A percentile compares a stretch with the other conserved stretches of the same genome.
Evolutionary conservation across 1,140 invertebrate genomes (phyloP).

Genomic region (Charaxes varanes): DNA sequence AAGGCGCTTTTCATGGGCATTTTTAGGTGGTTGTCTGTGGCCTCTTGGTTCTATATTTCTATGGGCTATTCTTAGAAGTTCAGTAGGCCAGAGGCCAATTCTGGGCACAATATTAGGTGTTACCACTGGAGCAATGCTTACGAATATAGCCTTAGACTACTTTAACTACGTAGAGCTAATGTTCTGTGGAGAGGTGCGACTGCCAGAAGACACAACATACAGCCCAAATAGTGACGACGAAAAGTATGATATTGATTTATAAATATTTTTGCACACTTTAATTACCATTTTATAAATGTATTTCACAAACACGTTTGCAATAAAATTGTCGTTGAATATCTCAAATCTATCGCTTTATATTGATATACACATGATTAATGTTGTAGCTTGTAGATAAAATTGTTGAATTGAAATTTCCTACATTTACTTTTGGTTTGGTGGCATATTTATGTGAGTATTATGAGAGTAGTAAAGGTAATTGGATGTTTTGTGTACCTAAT

Average conservation of each 20-base stretch:
- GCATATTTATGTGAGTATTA: constrained; percentile 9
- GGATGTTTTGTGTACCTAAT: constrained; percentile 7
- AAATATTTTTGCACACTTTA: constrained; percentile 14
- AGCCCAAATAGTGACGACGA: constrained; percentile 71
- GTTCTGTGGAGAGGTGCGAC: constrained; percentile 62
- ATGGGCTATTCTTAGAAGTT: constrained; percentile 68
- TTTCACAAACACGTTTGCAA: neutral
- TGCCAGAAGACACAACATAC: constrained; percentile 62
- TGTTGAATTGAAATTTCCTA: too few relatives aligned
- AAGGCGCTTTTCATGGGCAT: constrained; percentile 68
- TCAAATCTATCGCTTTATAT: too few relatives aligned
- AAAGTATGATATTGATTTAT: constrained; percentile 70
- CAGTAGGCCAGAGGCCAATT: constrained; percentile 60
- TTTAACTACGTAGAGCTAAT: constrained; percentile 70
- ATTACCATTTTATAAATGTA: neutral
- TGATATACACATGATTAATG: too few relatives aligned
- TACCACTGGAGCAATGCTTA: constrained; percentile 60
- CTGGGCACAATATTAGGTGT: constrained; percentile 60
- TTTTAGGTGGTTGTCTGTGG: constrained; percentile 64
- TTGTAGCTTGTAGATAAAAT: too few relatives aligned
- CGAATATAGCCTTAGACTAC: constrained; percentile 69
- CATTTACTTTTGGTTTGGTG: too few relatives aligned
- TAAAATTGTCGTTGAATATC: constrained; percentile 1
- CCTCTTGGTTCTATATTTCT: constrained; percentile 66
- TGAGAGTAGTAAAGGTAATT: constrained; percentile 14